Base-by-base conservation (phyloP, 2,888 invertebrate species). In the Parnassius smintheus region DNA sequence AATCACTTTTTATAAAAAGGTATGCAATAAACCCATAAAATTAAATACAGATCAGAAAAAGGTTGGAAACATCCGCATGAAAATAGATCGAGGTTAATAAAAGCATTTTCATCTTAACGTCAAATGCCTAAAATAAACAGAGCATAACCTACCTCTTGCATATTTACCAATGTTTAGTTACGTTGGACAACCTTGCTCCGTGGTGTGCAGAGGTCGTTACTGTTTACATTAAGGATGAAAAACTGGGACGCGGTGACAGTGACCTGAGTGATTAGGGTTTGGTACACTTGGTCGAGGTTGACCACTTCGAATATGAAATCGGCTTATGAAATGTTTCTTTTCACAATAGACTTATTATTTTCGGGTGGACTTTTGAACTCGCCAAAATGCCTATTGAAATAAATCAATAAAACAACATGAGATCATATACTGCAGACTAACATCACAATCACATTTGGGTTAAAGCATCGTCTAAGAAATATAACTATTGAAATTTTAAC, bases 211-310 rank as follows among this genome's bases (percentile, higher is more conserved):
- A 53, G 48, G 48, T 22, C 46, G 50, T 44, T 42, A 18, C 2
- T 59, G 45, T 56, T 41, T 56, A 48, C 35, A 35, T 22, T 13
- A 22, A 22, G 53, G 53, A 50, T 22, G 52, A 51, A 52, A 65
- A 64, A 66, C 65, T 64, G 65, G 60, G 64, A 61, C 65, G 51
- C 54, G 55, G 59, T 69, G 70, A 68, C 70, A 70, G 68, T 71
- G 71, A 70, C 68, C 68, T 57, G 62, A 59, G 64, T 63, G 60
- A 56, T 67, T 65, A 65, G 69, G 64, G 65, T 64, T 63, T 57
- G 66, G 64, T 61, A 62, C 56, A 66, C 65, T 12, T 66, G 58
- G 64, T 52, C 70, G 67, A 71, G 71, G 71, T 56, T 62, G 70
- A 60, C 71, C 65, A 60, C 66, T 71, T 59, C 12, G 64, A 57